A percentile compares a stretch with the other conserved stretches of the same genome.
Evolutionary conservation across 2,888 invertebrate species (phyloP).

Genomic region (Leptodirus hochenwartii): DNA sequence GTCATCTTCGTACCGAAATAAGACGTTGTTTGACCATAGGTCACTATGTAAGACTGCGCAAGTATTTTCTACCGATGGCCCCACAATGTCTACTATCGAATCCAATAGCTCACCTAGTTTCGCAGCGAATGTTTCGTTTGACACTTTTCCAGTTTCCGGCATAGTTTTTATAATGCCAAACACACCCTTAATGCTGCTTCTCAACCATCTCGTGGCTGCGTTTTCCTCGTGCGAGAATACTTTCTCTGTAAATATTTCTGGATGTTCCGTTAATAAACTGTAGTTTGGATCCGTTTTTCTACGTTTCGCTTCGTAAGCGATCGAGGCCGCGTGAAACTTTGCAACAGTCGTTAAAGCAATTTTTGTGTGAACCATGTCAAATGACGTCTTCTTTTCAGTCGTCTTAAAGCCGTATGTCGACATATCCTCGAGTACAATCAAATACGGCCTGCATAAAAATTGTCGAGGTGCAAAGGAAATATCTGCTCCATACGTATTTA

Average conservation of each 20-base stretch:
- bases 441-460: slow-evolving; percentile 16
- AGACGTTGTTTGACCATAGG: slow-evolving; percentile 21
- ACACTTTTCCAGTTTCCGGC: too few species aligned
- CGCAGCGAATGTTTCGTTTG: too few species aligned
- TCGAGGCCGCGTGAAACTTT: slow-evolving; percentile 32
- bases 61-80: slow-evolving; percentile 9
- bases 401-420: slow-evolving; percentile 13
- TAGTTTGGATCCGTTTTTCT: slow-evolving; percentile 12
- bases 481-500: slow-evolving; percentile 14
- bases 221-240: slow-evolving; percentile 13
- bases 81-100: neutral
- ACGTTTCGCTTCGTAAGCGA: slow-evolving; percentile 29
- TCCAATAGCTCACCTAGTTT: too few species aligned
- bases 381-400: slow-evolving; percentile 19
- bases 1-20: slow-evolving; percentile 16
- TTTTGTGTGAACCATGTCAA: slow-evolving; percentile 30
- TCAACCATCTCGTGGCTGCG: slow-evolving; percentile 13
- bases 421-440: slow-evolving; percentile 19
- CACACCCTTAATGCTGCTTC: slow-evolving; percentile 14
- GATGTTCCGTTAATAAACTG: slow-evolving; percentile 14
- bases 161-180: too few species aligned
- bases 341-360: slow-evolving; percentile 30
- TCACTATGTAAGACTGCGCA: slow-evolving; percentile 20
- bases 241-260: slow-evolving; percentile 15
- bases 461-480: slow-evolving; percentile 16